phyloP scores from a whole-genome alignment of 2,797 vertebrate species.

The Numenius phaeopus region DNA sequence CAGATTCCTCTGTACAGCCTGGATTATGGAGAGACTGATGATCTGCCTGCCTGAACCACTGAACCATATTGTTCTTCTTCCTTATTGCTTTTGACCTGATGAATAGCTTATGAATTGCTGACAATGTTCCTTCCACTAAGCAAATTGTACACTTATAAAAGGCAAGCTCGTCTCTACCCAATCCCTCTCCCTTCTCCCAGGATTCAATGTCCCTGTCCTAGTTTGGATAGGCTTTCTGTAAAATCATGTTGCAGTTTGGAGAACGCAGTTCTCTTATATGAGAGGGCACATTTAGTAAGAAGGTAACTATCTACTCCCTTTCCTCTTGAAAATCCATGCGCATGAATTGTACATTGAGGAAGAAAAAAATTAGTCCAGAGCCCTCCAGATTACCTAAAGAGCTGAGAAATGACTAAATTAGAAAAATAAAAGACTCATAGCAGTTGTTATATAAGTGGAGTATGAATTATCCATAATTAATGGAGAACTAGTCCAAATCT shows the following conservation, averaged over 20 bases:
- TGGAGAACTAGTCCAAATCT: slow-evolving; percentile 22
- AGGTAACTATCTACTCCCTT: background rate
- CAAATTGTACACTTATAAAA: background rate
- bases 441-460: slow-evolving; percentile 53
- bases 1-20: background rate
- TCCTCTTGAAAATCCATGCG: background rate
- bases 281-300: background rate
- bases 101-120: slow-evolving; percentile 7
- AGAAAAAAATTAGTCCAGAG: background rate
- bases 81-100: slow-evolving; percentile 18
- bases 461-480: slow-evolving; percentile 46
- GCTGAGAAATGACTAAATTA: slow-evolving; percentile 17
- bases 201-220: background rate
- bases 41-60: slow-evolving; percentile 2
- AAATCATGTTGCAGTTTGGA: background rate
- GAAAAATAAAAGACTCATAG: slow-evolving; percentile 25
- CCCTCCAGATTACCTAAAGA: slow-evolving; percentile 3
- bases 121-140: background rate
- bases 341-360: background rate
- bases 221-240: background rate
- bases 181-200: background rate
- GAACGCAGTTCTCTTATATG: background rate
- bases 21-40: slow-evolving; percentile 33
- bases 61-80: background rate
- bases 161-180: background rate